Percentiles rank a stretch among this genome's conserved stretches.
Evolutionary conservation across 2,113 vertebrate species (phyloP).

Genomic region (Reinhardtius hippoglossoides): DNA sequence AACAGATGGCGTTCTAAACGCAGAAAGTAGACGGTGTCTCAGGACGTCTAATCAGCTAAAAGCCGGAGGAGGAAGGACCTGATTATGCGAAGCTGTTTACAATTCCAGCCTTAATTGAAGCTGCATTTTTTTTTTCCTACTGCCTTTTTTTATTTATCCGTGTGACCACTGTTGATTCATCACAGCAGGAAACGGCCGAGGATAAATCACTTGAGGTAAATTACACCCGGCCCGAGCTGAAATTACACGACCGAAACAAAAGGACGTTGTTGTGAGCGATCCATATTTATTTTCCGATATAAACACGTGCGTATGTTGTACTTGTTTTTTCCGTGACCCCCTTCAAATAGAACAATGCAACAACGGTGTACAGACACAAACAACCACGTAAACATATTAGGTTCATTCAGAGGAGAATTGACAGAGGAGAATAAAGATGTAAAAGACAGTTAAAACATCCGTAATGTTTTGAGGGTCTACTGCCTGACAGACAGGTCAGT

Average conservation of each 20-base stretch:
- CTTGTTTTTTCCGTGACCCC: too few species aligned
- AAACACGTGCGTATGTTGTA: too few species aligned
- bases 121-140: constrained; percentile 2
- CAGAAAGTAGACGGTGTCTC: constrained; percentile 37
- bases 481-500: too few species aligned
- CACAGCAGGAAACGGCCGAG: constrained; percentile 3
- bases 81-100: constrained; percentile 39
- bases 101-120: constrained; percentile 26
- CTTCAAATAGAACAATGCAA: too few species aligned
- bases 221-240: not conserved
- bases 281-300: too few species aligned
- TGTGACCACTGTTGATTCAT: constrained; percentile 8
- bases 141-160: not conserved
- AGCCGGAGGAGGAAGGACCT: constrained; percentile 17
- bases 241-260: not conserved
- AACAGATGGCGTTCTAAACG: constrained; percentile 50
- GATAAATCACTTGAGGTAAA: constrained; percentile 3
- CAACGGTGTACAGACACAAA: too few species aligned
- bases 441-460: too few species aligned
- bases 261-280: not conserved
- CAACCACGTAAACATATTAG: too few species aligned
- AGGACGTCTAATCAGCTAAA: constrained; percentile 55
- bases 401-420: too few species aligned
- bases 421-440: too few species aligned
- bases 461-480: too few species aligned